These are phyloP conservation scores for Chaetophractus vellerosus DNA, from an alignment of 2,797 vertebrate genomes.

Conservation along the genomic window DNA sequence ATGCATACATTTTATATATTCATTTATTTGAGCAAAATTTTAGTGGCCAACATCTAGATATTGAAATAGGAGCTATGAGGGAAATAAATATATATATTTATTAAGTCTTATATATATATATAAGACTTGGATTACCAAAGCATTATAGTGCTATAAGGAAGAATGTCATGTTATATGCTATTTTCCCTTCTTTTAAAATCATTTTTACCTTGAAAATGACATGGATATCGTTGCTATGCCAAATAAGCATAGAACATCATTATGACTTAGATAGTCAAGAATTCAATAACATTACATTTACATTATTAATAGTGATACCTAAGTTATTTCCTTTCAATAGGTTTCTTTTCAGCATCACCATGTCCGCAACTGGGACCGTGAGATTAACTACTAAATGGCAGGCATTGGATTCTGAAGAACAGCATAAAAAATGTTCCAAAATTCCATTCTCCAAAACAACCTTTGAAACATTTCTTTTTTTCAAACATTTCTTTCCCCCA, in stretches of 20 bases:
- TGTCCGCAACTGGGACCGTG: not conserved
- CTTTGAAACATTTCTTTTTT: not conserved
- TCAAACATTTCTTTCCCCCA: not conserved
- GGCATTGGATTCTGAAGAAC: not conserved
- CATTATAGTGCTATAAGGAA: not conserved
- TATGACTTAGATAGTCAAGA: not conserved
- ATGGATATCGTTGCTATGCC: not conserved
- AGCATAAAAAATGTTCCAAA: not conserved
- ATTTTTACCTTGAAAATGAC: too few relatives aligned
- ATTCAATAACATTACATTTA: not conserved
- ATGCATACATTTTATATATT: conserved; percentile 8
- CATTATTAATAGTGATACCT: conserved; percentile 3
- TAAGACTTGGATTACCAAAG: not conserved
- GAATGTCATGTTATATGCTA: fast-evolving
- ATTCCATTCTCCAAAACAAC: not conserved
- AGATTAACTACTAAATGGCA: conserved; percentile 4
- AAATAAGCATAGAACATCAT: conserved; percentile 22
- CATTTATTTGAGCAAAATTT: conserved; percentile 11
- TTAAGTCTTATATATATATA: too few relatives aligned
- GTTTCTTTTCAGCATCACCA: not conserved
- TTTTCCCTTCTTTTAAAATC: not conserved
- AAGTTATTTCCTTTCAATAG: conserved; percentile 24
- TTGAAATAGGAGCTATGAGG: not conserved
- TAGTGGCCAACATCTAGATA: not conserved
- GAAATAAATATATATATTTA: not conserved